Evolutionary conservation across 2,113 vertebrate genomes (phyloP).

Genomic region (Apus apus): DNA sequence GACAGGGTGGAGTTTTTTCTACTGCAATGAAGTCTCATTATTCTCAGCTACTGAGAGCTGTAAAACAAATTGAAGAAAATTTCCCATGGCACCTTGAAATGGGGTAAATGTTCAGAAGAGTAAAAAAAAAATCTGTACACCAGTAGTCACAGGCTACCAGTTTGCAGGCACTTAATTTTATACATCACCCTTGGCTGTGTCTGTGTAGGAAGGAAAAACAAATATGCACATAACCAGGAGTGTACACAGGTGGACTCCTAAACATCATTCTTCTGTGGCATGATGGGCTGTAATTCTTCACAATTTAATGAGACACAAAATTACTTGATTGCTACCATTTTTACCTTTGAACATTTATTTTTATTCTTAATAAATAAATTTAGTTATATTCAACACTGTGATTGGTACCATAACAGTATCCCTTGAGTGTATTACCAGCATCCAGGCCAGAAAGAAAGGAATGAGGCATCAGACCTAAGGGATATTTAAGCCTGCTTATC

Average conservation of each 20-base stretch:
- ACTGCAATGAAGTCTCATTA: background rate
- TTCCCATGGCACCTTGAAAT: background rate
- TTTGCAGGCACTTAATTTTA: background rate
- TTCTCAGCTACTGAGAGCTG: background rate
- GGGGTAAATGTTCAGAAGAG: background rate
- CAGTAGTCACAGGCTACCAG: background rate
- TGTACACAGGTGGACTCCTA: background rate
- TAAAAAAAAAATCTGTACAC: background rate
- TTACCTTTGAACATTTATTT: background rate
- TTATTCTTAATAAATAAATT: background rate
- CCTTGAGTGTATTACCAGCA: background rate
- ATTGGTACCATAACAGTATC: background rate
- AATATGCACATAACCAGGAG: background rate
- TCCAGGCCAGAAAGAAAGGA: background rate
- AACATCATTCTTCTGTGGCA: background rate
- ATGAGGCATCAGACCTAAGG: background rate
- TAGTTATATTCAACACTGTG: background rate
- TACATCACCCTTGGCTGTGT: background rate
- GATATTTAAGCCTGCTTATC: background rate
- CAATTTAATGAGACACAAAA: background rate
- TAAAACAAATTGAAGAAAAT: constrained; percentile 7
- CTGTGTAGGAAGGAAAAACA: background rate
- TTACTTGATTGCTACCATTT: background rate
- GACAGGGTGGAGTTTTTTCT: background rate
- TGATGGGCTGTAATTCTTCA: background rate